Evolutionary conservation across 2,797 vertebrate species (phyloP).

Genomic region (Astyanax mexicanus): DNA sequence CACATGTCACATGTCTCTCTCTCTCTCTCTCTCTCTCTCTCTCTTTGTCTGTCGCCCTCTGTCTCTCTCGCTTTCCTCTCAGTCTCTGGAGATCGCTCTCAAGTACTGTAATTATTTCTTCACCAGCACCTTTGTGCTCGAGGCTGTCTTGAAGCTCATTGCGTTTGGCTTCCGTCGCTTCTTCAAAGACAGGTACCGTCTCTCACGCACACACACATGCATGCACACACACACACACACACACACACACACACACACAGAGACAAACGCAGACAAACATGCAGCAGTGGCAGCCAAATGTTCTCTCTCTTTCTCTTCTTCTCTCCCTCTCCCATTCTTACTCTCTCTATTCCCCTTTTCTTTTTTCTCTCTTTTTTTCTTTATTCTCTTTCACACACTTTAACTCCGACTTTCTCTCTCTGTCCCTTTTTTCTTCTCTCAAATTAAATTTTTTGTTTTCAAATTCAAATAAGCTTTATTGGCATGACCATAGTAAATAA

Average conservation of each 20-base stretch:
- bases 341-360: neutral
- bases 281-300: neutral
- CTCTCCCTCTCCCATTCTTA: neutral
- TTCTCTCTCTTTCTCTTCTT: neutral
- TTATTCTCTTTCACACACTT: no score
- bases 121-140: conserved; percentile 96
- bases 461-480: no score
- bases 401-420: no score
- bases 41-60: conserved; percentile 52
- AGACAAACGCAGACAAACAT: conserved; percentile 22
- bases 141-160: conserved; percentile 92
- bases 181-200: conserved; percentile 98
- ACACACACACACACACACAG: conserved; percentile 9
- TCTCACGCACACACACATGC: conserved; percentile 12
- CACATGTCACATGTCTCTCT: neutral
- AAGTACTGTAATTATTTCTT: conserved; percentile 99
- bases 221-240: conserved; percentile 22
- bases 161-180: conserved; percentile 95
- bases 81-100: conserved; percentile 94
- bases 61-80: conserved; percentile 53
- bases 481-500: no score
- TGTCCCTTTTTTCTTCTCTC: no score
- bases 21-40: conserved; percentile 47
- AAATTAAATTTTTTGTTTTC: no score
- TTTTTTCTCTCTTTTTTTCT: neutral